Percentiles rank a stretch among this genome's conserved stretches.
phyloP scores from a whole-genome alignment of 2,113 vertebrate species.

The Muntiacus muntjak region DNA sequence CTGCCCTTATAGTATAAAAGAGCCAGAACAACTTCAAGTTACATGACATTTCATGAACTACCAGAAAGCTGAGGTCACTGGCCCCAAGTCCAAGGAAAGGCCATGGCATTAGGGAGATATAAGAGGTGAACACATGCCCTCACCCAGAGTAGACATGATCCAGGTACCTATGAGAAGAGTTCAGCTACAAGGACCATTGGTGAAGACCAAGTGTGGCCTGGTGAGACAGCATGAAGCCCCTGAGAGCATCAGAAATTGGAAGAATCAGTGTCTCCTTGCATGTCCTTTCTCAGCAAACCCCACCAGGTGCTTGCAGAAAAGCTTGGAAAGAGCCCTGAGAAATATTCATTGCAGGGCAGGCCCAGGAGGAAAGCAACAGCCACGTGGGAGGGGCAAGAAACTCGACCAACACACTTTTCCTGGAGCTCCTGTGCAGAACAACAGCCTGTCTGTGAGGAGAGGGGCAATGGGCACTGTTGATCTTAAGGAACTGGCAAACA shows the following conservation, averaged over 20 bases:
- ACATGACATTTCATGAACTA: not conserved
- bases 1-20: not conserved
- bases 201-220: not conserved
- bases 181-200: not conserved
- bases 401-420: not conserved
- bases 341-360: not conserved
- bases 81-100: not conserved
- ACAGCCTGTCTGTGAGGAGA: not conserved
- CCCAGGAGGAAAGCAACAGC: not conserved
- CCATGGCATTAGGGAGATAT: not conserved
- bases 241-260: not conserved
- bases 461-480: not conserved
- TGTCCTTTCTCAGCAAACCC: not conserved
- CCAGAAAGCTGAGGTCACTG: not conserved
- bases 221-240: not conserved
- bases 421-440: not conserved
- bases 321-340: not conserved
- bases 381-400: not conserved
- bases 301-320: not conserved
- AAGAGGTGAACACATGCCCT: not conserved
- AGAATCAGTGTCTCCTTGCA: not conserved
- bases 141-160: not conserved
- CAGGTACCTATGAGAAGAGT: not conserved
- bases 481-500: not conserved
- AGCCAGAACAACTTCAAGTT: not conserved